These are phyloP conservation scores for Acyrthosiphon pisum DNA, from an alignment of 1,140 invertebrate species.

Conservation along the genomic window DNA sequence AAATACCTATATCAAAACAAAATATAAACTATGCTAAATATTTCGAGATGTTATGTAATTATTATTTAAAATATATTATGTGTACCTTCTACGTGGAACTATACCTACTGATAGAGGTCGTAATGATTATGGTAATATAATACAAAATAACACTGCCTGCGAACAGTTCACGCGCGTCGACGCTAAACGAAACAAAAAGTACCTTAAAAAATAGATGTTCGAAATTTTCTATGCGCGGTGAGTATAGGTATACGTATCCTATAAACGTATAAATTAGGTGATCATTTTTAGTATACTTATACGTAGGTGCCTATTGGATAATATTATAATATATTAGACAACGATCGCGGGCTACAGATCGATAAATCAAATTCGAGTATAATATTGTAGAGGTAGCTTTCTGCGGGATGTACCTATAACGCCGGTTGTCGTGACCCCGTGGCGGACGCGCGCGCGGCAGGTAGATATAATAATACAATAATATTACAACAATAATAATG, in stretches of 20 bases:
- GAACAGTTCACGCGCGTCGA: not conserved
- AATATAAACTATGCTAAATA: not conserved
- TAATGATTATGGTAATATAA: not conserved
- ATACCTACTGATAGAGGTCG: too few relatives aligned
- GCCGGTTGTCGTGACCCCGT: not conserved
- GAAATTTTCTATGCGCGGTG: not conserved
- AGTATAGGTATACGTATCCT: too few relatives aligned
- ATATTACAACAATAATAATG: not conserved
- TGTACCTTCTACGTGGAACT: not conserved
- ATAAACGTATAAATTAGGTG: not conserved
- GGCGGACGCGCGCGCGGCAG: too few relatives aligned
- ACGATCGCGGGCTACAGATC: not conserved
- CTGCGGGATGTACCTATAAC: not conserved
- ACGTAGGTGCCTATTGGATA: not conserved
- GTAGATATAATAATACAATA: not conserved
- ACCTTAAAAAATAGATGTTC: not conserved
- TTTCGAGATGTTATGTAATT: not conserved
- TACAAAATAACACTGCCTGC: not conserved
- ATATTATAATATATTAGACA: not conserved
- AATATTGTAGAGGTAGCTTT: constrained; percentile 32
- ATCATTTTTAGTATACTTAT: not conserved
- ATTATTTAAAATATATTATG: not conserved
- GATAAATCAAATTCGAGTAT: constrained; percentile 54
- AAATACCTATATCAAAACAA: not conserved
- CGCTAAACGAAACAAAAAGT: not conserved